Evolutionary conservation across 2,797 vertebrate genomes (phyloP).

Genomic region (Salmo trutta): DNA sequence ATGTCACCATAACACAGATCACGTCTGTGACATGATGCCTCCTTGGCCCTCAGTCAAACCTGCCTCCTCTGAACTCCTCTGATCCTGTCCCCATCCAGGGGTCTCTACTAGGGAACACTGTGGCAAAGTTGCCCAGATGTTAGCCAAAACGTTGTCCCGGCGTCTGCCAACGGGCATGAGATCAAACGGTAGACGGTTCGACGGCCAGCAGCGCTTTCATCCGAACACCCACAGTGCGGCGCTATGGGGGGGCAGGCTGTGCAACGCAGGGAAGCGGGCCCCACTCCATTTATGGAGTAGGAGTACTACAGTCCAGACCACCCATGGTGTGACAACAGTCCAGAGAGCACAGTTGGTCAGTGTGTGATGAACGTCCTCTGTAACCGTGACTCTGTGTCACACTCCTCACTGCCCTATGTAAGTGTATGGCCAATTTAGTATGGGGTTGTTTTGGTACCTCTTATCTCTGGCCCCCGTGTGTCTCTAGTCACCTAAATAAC

Average conservation of each 20-base stretch:
- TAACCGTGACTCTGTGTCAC: not conserved
- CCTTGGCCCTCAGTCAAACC: not conserved
- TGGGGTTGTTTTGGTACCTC: not conserved
- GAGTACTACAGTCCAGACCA: not conserved
- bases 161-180: conserved; percentile 2
- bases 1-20: not conserved
- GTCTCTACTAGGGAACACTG: not conserved
- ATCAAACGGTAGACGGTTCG: conserved; percentile 3
- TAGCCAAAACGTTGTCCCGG: not conserved
- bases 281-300: not conserved
- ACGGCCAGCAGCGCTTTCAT: not conserved
- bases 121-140: not conserved
- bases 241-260: not conserved
- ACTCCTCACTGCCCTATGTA: not conserved
- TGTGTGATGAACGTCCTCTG: not conserved
- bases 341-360: not conserved
- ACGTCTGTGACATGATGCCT: not conserved
- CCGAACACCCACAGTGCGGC: not conserved
- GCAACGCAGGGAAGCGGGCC: not conserved
- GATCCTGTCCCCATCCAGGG: not conserved
- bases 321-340: not conserved
- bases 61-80: not conserved
- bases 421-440: conserved; percentile 5
- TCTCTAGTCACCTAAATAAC: not conserved
- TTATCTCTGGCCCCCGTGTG: not conserved